Percentiles rank a stretch among this genome's conserved stretches.
Evolutionary conservation across 2,113 vertebrate genomes (phyloP).

Genomic region (Tiliqua scincoides): DNA sequence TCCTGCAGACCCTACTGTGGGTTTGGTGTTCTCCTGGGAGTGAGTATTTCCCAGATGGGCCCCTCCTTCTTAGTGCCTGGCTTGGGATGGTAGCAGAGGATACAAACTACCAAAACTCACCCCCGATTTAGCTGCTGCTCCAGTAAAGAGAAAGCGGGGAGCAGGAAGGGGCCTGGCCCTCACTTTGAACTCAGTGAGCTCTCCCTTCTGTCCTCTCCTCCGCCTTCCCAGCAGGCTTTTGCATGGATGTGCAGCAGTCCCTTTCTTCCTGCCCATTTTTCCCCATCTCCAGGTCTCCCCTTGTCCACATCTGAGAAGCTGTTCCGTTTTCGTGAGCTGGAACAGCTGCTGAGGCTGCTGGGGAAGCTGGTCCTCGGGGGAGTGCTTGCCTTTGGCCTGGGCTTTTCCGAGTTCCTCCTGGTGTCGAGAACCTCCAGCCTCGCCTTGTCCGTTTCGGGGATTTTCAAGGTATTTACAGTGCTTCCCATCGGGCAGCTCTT

Average conservation of each 20-base stretch:
- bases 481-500: background rate
- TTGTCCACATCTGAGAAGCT: slow-evolving; percentile 88
- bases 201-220: too few species aligned
- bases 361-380: slow-evolving; percentile 85
- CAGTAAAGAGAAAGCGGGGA: too few species aligned
- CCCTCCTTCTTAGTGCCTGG: too few species aligned
- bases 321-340: slow-evolving; percentile 83
- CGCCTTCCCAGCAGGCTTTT: background rate
- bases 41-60: too few species aligned
- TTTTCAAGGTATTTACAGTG: slow-evolving; percentile 88
- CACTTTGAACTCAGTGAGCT: too few species aligned
- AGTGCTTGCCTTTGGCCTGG: slow-evolving; percentile 89
- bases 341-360: slow-evolving; percentile 79
- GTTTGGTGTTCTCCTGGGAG: too few species aligned
- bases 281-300: slow-evolving; percentile 80
- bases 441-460: slow-evolving; percentile 92
- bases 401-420: slow-evolving; percentile 95
- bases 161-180: too few species aligned
- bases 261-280: slow-evolving; percentile 6
- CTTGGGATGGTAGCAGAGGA: too few species aligned
- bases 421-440: slow-evolving; percentile 95
- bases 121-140: too few species aligned
- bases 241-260: too few species aligned
- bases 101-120: too few species aligned
- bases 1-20: too few species aligned